Conservation (phyloP, 1,140 invertebrate genomes). For the Maconellicoccus hirsutus region DNA sequence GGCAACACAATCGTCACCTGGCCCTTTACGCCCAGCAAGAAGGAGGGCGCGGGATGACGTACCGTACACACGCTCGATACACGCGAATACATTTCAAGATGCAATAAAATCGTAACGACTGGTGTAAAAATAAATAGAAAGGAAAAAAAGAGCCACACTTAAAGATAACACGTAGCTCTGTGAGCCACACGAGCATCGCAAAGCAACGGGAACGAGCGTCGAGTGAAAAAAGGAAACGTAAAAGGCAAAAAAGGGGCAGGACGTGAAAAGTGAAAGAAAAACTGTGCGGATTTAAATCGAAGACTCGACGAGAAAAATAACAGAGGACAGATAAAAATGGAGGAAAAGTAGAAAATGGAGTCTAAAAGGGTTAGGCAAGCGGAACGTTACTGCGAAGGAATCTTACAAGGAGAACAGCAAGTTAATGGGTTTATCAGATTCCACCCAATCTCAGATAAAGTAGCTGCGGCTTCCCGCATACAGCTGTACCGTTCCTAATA, state of each 20-base stretch:
- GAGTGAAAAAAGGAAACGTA: neutral
- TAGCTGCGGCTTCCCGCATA: constrained; percentile 19
- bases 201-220: too few relatives aligned
- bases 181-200: too few relatives aligned
- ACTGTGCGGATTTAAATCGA: neutral
- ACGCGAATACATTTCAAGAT: too few relatives aligned
- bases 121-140: too few relatives aligned
- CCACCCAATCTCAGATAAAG: constrained; percentile 16
- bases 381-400: constrained; percentile 17
- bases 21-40: too few relatives aligned
- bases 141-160: too few relatives aligned
- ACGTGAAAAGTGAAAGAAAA: neutral
- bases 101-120: too few relatives aligned
- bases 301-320: constrained; percentile 14
- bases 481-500: neutral
- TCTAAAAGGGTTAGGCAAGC: constrained; percentile 22
- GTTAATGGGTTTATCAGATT: constrained; percentile 22
- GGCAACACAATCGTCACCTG: too few relatives aligned
- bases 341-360: constrained; percentile 21
- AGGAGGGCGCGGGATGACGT: too few relatives aligned
- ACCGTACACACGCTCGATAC: too few relatives aligned
- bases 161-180: too few relatives aligned
- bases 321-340: constrained; percentile 18
- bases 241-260: neutral
- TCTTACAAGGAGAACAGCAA: constrained; percentile 21